Evolutionary conservation across 2,888 invertebrate species (phyloP), one percentile per base, ranked within the genome.

Genomic region (Hesperia comma): DNA sequence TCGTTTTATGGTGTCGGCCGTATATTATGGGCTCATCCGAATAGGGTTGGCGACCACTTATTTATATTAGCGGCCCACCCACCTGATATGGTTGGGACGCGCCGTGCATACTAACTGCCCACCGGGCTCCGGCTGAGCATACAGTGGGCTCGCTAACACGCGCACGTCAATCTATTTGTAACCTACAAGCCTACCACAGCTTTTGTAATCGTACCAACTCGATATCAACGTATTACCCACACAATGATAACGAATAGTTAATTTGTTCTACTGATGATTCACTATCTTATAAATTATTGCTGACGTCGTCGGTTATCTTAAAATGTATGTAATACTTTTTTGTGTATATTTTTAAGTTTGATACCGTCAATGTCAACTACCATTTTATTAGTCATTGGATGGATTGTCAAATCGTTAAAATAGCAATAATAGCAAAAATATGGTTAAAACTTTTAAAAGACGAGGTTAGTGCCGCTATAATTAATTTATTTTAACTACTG

Each of bases 211-310:
- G 46, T 19, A 19, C 17, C 3, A 49, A 49, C 19, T 49, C 15
- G 43, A 46, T 46, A 17, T n/a, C n/a, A n/a, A n/a, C n/a, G n/a
- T n/a, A n/a, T 15, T 8, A 19, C 19, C 3, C 19, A 49, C 19
- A 49, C 49, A 19, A 7, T 19, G 8, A 49, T 49, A 46, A 19
- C 19, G 10, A 12, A 49, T 49, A 49, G 49, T 19, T 6, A 53
- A 33, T 53, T 33, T 37, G 17, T 61, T 46, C 43, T 10, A 49
- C 19, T 19, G 0, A 19, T 49, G 49, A 49, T 49, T 49, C 49
- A 49, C 46, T 37, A 37, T 37, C 37, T 17, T 46, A 46, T 46
- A 77, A 77, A 17, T 46, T 46, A 46, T 17, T 46, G 46, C 46
- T 15, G 4, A 17, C 37, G 37, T 6, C 33, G 33, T 1, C 37